Conservation (phyloP, 2,113 vertebrate genomes). For the Oncorhynchus mykiss region DNA sequence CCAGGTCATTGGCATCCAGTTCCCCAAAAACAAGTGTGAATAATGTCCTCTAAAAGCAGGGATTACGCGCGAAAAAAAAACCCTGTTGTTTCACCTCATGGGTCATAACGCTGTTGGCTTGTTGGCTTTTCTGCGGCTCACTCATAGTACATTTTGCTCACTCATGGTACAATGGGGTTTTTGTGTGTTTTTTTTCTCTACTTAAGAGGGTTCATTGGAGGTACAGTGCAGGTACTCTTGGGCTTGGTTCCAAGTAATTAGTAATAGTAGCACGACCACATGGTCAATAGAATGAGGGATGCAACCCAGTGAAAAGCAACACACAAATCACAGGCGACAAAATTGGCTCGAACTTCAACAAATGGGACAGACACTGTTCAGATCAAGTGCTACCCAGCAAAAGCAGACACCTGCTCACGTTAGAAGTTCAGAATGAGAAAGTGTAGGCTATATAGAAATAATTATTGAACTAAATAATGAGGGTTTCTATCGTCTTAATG, state of each 20-base stretch:
- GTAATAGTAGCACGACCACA: not conserved
- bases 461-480: too few species aligned
- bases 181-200: not conserved
- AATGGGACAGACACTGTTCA: too few species aligned
- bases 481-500: too few species aligned
- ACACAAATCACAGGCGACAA: too few species aligned
- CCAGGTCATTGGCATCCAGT: slow-evolving; percentile 27
- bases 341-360: too few species aligned
- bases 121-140: not conserved
- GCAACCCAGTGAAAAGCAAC: not conserved
- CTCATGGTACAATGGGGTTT: slow-evolving; percentile 7
- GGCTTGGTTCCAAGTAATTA: slow-evolving; percentile 14
- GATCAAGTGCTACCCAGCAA: too few species aligned
- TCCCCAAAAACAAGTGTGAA: slow-evolving; percentile 35
- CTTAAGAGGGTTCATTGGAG: slow-evolving; percentile 15
- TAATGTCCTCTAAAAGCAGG: slow-evolving; percentile 40
- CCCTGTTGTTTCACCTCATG: not conserved
- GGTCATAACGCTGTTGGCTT: not conserved
- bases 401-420: too few species aligned
- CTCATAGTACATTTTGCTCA: slow-evolving; percentile 10
- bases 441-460: too few species aligned
- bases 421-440: too few species aligned
- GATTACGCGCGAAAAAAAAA: slow-evolving; percentile 20
- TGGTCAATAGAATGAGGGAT: too few species aligned
- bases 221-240: slow-evolving; percentile 5